phyloP scores from a whole-genome alignment of 2,113 vertebrate genomes.

The Colinus virginianus region DNA sequence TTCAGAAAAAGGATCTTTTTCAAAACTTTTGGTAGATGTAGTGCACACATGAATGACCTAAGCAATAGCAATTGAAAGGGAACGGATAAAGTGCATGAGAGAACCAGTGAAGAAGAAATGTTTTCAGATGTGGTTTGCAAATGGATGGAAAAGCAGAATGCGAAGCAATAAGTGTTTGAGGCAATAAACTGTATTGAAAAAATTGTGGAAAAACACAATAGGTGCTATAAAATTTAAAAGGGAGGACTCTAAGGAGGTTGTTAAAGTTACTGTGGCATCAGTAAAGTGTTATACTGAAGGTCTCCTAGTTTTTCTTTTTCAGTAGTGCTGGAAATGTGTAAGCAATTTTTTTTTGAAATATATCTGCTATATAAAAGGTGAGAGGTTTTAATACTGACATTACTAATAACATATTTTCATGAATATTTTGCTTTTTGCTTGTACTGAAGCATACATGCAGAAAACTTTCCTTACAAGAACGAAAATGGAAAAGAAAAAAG shows the following conservation, averaged over 20 bases:
- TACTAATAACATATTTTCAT: neutral
- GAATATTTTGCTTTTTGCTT: neutral
- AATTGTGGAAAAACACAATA: neutral
- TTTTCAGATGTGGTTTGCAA: neutral
- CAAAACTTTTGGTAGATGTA: neutral
- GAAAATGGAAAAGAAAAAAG: neutral
- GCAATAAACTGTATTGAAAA: neutral
- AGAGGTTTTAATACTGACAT: neutral
- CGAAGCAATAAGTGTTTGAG: neutral
- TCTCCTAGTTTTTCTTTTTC: neutral
- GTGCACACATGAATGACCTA: neutral
- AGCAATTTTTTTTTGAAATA: neutral
- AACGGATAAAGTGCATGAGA: neutral
- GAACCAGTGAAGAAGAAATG: neutral
- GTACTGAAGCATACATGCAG: accelerated
- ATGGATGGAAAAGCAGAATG: neutral
- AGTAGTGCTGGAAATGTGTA: neutral
- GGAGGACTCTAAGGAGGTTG: neutral
- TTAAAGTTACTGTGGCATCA: neutral
- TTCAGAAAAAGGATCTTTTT: neutral
- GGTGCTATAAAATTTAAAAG: neutral
- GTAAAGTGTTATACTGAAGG: neutral
- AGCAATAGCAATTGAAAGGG: neutral
- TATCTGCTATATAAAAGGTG: neutral
- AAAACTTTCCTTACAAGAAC: neutral